Base-by-base conservation (phyloP, 1,140 invertebrate genomes). In the Neelides sp. region DNA sequence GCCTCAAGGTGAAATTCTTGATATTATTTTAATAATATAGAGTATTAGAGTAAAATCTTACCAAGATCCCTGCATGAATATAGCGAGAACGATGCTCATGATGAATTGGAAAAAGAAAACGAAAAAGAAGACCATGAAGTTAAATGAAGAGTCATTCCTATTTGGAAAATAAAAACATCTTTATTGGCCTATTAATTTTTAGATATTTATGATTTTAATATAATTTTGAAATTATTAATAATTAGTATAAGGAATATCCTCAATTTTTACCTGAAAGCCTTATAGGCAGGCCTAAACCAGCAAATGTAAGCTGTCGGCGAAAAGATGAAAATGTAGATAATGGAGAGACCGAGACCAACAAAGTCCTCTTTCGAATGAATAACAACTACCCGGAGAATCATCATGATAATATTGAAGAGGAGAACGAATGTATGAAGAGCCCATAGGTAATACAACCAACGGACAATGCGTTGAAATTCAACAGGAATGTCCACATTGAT, bases 91-190 rank as follows among this genome's bases (percentile, higher is more conserved):
- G 40, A 87, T 66, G 35, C 84, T 84, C 43, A 95, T 80, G 42
- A 94, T 73, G 62, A 92, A 83, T 82, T 99, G 95, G 72, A 95
- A 91, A 73, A 96, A 93, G 70, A 97, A 97, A 56, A 98, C 83
- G 65, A 98, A 95, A 77, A 99, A 99, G 74, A 97, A 99, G 23
- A 98, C 85, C 88, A 98, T 98, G 68, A 98, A 99, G 71, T 97
- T 98, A 73, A 98, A 94, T 1, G 93, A 98, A 63, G 90, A 96
- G 71, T 99, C 95, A 64, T 82, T 88, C 59, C 89, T 81, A 70
- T 74, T 83, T 70, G 68, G 53, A 62, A 52, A 27, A 48, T 22
- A 63, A 50, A 41, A 57, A 58, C 37, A 52, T 45, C 39, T 23
- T 46, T 20, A 49, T 50, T 36, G 28, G 24, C 22, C 46, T 47